Percentiles rank a stretch among this genome's conserved stretches.
phyloP scores from a whole-genome alignment of 2,888 invertebrate species.

The Biston betularia region DNA sequence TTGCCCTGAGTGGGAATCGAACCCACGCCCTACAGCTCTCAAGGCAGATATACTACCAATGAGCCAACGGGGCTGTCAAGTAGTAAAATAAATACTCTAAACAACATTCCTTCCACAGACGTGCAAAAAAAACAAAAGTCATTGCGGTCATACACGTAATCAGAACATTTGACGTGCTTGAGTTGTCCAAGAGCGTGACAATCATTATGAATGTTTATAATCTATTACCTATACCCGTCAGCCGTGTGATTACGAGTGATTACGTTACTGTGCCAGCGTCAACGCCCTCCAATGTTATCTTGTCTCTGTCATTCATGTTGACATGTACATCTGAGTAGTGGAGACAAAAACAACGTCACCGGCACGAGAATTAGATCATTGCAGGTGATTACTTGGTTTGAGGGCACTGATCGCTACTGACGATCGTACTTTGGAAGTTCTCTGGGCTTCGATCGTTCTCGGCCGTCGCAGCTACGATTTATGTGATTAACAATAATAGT shows the following conservation, averaged over 20 bases:
- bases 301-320: background rate
- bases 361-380: background rate
- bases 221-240: conserved; percentile 36
- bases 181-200: conserved; percentile 20
- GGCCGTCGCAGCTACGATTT: too few species aligned
- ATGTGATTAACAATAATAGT: too few species aligned
- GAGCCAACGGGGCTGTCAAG: too few species aligned
- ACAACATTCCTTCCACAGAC: background rate
- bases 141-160: conserved; percentile 21
- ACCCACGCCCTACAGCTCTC: too few species aligned
- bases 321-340: background rate
- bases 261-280: conserved; percentile 44
- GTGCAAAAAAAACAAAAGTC: background rate
- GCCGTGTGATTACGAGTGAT: conserved; percentile 40
- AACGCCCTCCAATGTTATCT: conserved; percentile 35
- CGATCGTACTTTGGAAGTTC: background rate
- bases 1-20: too few species aligned
- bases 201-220: conserved; percentile 40
- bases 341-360: background rate
- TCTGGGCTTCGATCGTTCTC: background rate
- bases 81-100: too few species aligned
- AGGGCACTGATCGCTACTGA: conserved; percentile 1
- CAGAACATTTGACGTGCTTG: conserved; percentile 20
- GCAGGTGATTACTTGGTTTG: conserved; percentile 19
- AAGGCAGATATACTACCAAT: too few species aligned